A percentile compares a stretch with the other conserved stretches of the same genome.
phyloP scores from a whole-genome alignment of 2,113 vertebrate species.

The Catharus minimus region DNA sequence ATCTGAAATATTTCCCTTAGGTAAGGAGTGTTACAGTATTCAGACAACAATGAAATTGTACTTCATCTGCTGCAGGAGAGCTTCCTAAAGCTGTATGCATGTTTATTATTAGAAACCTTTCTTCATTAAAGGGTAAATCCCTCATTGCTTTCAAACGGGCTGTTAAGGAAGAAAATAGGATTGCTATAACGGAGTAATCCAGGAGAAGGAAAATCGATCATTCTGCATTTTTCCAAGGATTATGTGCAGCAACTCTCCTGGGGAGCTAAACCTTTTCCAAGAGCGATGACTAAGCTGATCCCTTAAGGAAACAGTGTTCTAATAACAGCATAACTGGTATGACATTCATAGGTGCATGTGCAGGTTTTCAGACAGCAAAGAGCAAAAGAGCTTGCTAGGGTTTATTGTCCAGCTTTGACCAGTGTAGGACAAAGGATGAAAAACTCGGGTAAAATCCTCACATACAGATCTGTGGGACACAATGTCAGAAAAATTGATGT shows the following conservation, averaged over 20 bases:
- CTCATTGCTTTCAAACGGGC: not conserved
- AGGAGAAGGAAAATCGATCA: slow-evolving; percentile 1
- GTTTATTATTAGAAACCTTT: not conserved
- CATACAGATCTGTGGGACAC: not conserved
- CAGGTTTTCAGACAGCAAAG: not conserved
- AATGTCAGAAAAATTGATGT: fast-evolving
- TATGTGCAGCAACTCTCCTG: not conserved
- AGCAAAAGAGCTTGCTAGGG: not conserved
- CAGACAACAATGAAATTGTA: not conserved
- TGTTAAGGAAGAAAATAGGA: slow-evolving; percentile 12
- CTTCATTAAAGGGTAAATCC: not conserved
- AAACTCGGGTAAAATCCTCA: not conserved
- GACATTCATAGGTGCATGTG: not conserved
- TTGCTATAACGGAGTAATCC: not conserved
- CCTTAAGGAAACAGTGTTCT: not conserved
- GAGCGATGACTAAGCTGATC: not conserved
- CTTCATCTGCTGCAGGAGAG: not conserved
- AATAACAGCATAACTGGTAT: fast-evolving
- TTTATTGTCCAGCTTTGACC: not conserved
- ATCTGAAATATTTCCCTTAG: not conserved
- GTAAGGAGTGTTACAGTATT: not conserved
- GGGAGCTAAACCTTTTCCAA: slow-evolving; percentile 31
- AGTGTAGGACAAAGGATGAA: not conserved
- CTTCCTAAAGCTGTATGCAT: not conserved
- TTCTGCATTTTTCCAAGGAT: slow-evolving; percentile 24